Percentiles rank a stretch among this genome's conserved stretches.
Conservation (phyloP, 1,140 invertebrate genomes). For the Philotrypesis tridentata region DNA sequence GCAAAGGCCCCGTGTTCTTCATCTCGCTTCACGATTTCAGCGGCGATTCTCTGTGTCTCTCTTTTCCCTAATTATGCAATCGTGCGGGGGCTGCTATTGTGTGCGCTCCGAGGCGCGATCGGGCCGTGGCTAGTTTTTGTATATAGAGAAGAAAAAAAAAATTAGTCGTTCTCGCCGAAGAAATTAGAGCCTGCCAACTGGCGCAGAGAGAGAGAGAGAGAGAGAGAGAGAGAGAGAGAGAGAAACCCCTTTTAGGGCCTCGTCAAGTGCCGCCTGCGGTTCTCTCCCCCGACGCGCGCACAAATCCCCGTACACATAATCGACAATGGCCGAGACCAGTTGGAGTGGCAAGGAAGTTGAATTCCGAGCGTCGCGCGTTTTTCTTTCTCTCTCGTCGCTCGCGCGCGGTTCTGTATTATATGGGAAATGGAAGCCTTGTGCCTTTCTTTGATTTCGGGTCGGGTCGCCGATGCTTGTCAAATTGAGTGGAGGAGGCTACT, state of each 20-base stretch:
- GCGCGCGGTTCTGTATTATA: neutral
- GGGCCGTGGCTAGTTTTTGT: too few species aligned
- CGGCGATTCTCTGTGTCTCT: too few species aligned
- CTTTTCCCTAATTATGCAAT: too few species aligned
- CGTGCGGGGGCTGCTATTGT: too few species aligned
- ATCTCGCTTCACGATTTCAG: too few species aligned
- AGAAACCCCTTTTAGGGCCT: constrained; percentile 47
- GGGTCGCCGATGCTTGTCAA: constrained; percentile 22
- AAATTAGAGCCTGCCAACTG: constrained; percentile 45
- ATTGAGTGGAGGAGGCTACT: constrained; percentile 18
- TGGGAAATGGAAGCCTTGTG: neutral
- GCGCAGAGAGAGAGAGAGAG: neutral
- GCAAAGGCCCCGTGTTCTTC: too few species aligned
- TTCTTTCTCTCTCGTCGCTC: constrained; percentile 22
- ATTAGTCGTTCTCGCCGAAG: constrained; percentile 12
- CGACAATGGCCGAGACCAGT: constrained; percentile 56
- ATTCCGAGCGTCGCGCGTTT: constrained; percentile 21
- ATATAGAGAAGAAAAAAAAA: too few species aligned
- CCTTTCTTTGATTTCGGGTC: constrained; percentile 26
- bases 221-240: neutral
- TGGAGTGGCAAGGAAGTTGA: constrained; percentile 46
- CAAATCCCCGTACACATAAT: constrained; percentile 56
- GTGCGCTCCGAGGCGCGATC: too few species aligned
- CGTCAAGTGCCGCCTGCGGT: constrained; percentile 52
- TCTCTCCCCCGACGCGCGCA: constrained; percentile 51